Base-by-base conservation (phyloP, 2,797 vertebrate genomes). In the Tokudaia muenninki region DNA sequence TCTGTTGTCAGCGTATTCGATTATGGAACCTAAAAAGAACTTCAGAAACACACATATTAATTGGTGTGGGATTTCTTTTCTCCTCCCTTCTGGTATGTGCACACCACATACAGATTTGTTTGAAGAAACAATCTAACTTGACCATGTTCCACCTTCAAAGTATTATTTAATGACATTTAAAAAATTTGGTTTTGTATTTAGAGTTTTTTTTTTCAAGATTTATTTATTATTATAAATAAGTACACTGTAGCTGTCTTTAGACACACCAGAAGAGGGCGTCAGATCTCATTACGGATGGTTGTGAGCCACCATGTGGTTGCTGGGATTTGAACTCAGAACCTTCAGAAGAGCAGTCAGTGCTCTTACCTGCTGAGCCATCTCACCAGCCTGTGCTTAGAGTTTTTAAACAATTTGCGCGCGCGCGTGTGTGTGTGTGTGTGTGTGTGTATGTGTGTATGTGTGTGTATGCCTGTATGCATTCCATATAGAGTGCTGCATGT, bases 1-100 rank as follows among this genome's bases (percentile, higher is more conserved):
- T 93, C 83, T 96, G 72, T 95, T 92, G 87, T 44, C 88, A 92
- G 78, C 82, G 22, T 65, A 52, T 75, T 96, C 92, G 91, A 92
- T 97, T 92, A 70, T 97, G 65, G 88, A 92, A 52, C 74, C 78
- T 84, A 92, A 84, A 52, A 96, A 87, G 57, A 80, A 95, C 93
- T 94, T 95, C 84, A 93, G 92, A 97, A 94, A 94, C 57, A 72
- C 63, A 67, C 63, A 44, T 94, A 87, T 77, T 95, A 92, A 95
- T 95, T 93, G 91, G 31, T 65, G 29, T 90, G 65, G 95, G 95
- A 79, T 97, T 95, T 82, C 72, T 96, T 77, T 96, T 72, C n/a
- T 82, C 22, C 52, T 94, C 86, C 59, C 34, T 94, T 92, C 86
- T 86, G 50, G 55, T 94, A 34, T 24, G 75, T 90, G 37, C 26